phyloP scores from a whole-genome alignment of 1,140 invertebrate genomes.

The Bombus superbus region DNA sequence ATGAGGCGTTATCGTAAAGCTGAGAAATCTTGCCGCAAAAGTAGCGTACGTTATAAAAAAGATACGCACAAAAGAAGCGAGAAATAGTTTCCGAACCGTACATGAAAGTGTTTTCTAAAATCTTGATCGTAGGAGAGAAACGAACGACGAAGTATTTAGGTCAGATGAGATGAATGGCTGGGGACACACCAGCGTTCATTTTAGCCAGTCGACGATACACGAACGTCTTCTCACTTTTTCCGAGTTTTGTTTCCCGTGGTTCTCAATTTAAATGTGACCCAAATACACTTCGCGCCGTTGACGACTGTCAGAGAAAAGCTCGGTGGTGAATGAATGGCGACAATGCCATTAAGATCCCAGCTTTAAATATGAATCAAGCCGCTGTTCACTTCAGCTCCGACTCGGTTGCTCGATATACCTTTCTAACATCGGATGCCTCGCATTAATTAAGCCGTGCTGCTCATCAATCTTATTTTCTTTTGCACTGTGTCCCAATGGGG shows the following conservation, averaged over 20 bases:
- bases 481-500: slow-evolving; percentile 61
- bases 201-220: not conserved
- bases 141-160: not conserved
- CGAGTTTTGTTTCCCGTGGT: not conserved
- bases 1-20: not conserved
- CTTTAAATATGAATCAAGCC: slow-evolving; percentile 55
- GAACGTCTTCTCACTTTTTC: not conserved
- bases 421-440: slow-evolving; percentile 58
- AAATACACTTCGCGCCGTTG: not conserved
- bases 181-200: not conserved
- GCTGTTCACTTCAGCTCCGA: slow-evolving; percentile 34
- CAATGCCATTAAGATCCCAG: slow-evolving; percentile 27
- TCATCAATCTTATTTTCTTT: slow-evolving; percentile 78
- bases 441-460: slow-evolving; percentile 75
- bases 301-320: slow-evolving; percentile 7
- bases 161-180: not conserved
- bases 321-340: slow-evolving; percentile 24
- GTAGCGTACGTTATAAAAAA: not conserved
- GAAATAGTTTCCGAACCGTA: not conserved
- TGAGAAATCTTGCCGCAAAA: not conserved
- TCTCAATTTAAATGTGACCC: slow-evolving; percentile 19
- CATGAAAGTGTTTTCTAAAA: not conserved
- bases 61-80: no score
- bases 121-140: not conserved
- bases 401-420: slow-evolving; percentile 49